Conservation (phyloP, 1,140 invertebrate genomes). For the Schlechtendalia chinensis region DNA sequence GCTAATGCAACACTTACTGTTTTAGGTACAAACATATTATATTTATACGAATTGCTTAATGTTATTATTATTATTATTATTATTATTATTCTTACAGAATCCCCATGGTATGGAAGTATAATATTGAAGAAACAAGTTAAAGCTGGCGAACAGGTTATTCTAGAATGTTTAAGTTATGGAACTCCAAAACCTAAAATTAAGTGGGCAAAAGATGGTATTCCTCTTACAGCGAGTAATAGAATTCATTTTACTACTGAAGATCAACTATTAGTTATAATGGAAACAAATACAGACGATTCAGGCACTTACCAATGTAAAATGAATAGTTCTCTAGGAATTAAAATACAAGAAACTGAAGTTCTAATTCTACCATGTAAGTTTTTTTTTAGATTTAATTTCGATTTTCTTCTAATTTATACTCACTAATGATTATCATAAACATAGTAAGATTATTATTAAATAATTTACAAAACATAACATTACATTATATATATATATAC, state of each 20-base stretch:
- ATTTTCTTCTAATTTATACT: background rate
- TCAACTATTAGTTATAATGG: conserved; percentile 83
- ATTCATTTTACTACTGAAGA: conserved; percentile 82
- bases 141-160: conserved; percentile 74
- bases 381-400: background rate
- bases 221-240: conserved; percentile 65
- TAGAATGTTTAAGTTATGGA: conserved; percentile 84
- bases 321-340: conserved; percentile 76
- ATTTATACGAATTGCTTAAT: too few species aligned
- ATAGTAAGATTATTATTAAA: too few species aligned
- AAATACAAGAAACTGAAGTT: conserved; percentile 60
- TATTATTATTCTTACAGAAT: conserved; percentile 62
- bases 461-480: too few species aligned
- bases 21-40: conserved; percentile 60
- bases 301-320: conserved; percentile 88
- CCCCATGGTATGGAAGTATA: conserved; percentile 78
- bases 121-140: conserved; percentile 81
- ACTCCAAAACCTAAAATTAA: conserved; percentile 81
- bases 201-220: conserved; percentile 83
- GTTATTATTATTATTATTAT: background rate
- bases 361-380: conserved; percentile 61
- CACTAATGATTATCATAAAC: too few species aligned
- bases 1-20: conserved; percentile 88
- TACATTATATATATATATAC: too few species aligned
- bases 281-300: conserved; percentile 71